Conservation (phyloP, 35 echinoderm and acorn worm species). For the Patiria miniata region DNA sequence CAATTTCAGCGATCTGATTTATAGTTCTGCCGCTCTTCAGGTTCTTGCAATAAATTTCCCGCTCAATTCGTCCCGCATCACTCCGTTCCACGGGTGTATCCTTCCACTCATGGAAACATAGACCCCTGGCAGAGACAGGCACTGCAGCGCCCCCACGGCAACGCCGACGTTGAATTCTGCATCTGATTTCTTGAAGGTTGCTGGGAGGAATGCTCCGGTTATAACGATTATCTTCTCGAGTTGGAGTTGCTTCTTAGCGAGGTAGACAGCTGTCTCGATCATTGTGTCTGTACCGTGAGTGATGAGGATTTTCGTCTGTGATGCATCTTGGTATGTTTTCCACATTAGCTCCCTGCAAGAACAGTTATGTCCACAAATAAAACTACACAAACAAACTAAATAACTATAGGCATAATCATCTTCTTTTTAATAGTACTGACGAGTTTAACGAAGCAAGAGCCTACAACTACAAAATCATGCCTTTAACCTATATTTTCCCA, state of each 20-base stretch:
- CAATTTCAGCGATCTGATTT: too few relatives aligned
- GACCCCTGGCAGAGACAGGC: slow-evolving; percentile 26
- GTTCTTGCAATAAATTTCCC: slow-evolving; percentile 54
- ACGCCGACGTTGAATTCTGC: slow-evolving; percentile 65
- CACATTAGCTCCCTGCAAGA: slow-evolving; percentile 15
- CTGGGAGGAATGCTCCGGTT: slow-evolving; percentile 71
- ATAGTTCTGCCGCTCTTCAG: slow-evolving; percentile 5
- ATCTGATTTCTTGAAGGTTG: slow-evolving; percentile 64
- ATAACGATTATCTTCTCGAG: slow-evolving; percentile 64
- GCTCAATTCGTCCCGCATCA: slow-evolving; percentile 38
- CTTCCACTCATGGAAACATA: slow-evolving; percentile 65
- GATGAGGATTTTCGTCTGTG: slow-evolving; percentile 49
- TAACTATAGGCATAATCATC: too few relatives aligned
- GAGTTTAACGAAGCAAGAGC: too few relatives aligned
- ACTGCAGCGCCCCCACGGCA: slow-evolving; percentile 67
- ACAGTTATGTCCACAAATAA: too few relatives aligned
- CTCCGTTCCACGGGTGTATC: slow-evolving; percentile 56
- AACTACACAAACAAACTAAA: too few relatives aligned
- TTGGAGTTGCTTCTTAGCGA: slow-evolving; percentile 36
- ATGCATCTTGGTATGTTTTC: slow-evolving; percentile 11
- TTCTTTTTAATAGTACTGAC: too few relatives aligned
- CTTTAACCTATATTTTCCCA: too few relatives aligned
- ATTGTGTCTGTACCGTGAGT: slow-evolving; percentile 80
- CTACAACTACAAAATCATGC: too few relatives aligned
- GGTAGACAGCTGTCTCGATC: slow-evolving; percentile 55